phyloP scores from a whole-genome alignment of 2,888 invertebrate species.

The Hipparchia semele region DNA sequence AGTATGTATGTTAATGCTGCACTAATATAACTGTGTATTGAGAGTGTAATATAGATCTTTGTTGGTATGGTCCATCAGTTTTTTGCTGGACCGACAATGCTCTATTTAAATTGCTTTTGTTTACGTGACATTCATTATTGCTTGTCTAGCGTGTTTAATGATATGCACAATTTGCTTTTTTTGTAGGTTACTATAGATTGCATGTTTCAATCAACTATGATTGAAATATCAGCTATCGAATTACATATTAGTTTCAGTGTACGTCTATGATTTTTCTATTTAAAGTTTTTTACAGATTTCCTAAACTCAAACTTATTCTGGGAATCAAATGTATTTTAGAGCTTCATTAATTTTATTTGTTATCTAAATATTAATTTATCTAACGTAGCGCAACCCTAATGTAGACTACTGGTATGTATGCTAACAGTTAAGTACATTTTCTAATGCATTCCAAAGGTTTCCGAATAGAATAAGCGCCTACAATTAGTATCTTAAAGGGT shows the following conservation, averaged over 20 bases:
- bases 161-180: slow-evolving; percentile 18
- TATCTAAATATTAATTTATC: neutral
- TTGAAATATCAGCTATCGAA: neutral
- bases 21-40: slow-evolving; percentile 36
- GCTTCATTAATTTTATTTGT: neutral
- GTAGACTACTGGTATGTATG: neutral
- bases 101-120: slow-evolving; percentile 27
- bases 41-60: slow-evolving; percentile 34
- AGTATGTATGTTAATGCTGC: slow-evolving; percentile 40
- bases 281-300: neutral
- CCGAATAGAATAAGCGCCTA: slow-evolving; percentile 64
- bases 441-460: slow-evolving; percentile 52
- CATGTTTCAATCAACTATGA: neutral
- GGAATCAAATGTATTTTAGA: neutral
- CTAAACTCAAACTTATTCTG: neutral
- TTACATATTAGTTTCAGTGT: neutral
- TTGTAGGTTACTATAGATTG: slow-evolving; percentile 11
- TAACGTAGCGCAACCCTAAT: neutral
- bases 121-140: slow-evolving; percentile 19
- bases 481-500: slow-evolving; percentile 76
- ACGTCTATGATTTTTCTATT: neutral
- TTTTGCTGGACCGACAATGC: slow-evolving; percentile 17
- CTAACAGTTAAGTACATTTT: slow-evolving; percentile 36
- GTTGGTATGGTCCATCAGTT: slow-evolving; percentile 23
- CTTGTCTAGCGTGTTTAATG: slow-evolving; percentile 14